A percentile compares a stretch with the other conserved stretches of the same genome.
Conservation (phyloP, 2,888 invertebrate genomes). For the Hartigia nigra region DNA sequence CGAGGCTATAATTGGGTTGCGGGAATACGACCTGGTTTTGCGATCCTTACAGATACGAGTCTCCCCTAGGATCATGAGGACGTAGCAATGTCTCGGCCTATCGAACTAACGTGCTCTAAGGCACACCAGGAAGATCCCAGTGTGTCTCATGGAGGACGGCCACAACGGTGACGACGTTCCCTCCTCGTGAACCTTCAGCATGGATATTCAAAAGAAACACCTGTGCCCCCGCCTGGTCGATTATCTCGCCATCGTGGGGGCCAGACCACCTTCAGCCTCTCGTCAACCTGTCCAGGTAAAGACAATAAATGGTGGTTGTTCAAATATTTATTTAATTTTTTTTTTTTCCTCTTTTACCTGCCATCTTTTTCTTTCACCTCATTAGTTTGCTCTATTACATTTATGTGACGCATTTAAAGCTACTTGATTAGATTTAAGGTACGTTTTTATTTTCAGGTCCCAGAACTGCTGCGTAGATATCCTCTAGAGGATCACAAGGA, state of each 20-base stretch:
- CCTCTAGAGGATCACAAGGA: constrained; percentile 96
- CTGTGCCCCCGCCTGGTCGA: constrained; percentile 91
- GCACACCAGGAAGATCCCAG: neutral
- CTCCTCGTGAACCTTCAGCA: constrained; percentile 36
- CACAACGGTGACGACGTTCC: constrained; percentile 56
- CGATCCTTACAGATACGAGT: neutral
- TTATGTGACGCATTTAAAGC: neutral
- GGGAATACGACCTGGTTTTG: neutral
- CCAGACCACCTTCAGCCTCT: constrained; percentile 79
- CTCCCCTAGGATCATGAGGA: neutral
- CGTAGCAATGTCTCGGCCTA: neutral
- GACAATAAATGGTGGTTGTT: constrained; percentile 12
- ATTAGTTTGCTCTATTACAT: neutral
- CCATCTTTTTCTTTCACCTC: neutral
- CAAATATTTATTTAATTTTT: neutral
- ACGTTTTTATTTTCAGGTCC: constrained; percentile 72
- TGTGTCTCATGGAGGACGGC: neutral
- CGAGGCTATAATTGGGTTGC: neutral
- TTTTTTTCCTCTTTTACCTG: neutral
- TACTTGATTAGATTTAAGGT: neutral
- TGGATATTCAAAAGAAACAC: constrained; percentile 81
- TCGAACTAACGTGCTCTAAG: neutral
- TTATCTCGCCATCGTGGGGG: constrained; percentile 97
- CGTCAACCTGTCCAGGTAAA: constrained; percentile 82
- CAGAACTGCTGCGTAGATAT: constrained; percentile 94